A percentile compares a stretch with the other conserved stretches of the same genome.
Evolutionary conservation across 2,888 invertebrate genomes (phyloP).

Genomic region (Diadegma fenestrale): DNA sequence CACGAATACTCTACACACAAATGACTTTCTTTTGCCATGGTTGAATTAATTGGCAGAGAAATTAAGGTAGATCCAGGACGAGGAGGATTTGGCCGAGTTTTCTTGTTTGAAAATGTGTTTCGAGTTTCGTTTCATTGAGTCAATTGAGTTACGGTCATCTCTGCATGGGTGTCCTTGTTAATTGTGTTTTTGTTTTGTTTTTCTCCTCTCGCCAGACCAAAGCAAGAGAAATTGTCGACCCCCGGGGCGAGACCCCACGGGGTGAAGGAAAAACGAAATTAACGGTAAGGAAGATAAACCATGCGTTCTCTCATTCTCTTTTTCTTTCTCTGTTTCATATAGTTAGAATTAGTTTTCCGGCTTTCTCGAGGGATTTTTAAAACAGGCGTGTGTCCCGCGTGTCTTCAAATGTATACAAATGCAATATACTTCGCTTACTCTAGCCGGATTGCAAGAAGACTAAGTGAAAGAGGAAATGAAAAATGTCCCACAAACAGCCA

Average conservation of each 20-base stretch:
- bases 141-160: constrained; percentile 38
- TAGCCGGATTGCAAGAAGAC: background rate
- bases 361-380: constrained; percentile 64
- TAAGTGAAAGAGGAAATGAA: constrained; percentile 21
- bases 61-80: background rate
- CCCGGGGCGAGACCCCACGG: constrained; percentile 17
- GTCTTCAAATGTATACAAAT: constrained; percentile 32
- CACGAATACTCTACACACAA: too few relatives aligned
- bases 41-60: constrained; percentile 20
- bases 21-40: background rate
- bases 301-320: constrained; percentile 18
- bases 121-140: constrained; percentile 6
- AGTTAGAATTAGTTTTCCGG: constrained; percentile 73
- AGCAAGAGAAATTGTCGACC: constrained; percentile 26
- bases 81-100: background rate
- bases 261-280: constrained; percentile 27
- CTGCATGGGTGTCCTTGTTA: constrained; percentile 12
- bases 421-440: background rate
- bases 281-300: constrained; percentile 45
- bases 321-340: constrained; percentile 28
- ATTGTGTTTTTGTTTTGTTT: constrained; percentile 8
- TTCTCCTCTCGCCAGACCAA: background rate
- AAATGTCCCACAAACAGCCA: background rate
- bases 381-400: constrained; percentile 46
- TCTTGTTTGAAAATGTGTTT: background rate